Base-by-base conservation (phyloP, 2,888 invertebrate genomes). In the Ormyrus rosae region DNA sequence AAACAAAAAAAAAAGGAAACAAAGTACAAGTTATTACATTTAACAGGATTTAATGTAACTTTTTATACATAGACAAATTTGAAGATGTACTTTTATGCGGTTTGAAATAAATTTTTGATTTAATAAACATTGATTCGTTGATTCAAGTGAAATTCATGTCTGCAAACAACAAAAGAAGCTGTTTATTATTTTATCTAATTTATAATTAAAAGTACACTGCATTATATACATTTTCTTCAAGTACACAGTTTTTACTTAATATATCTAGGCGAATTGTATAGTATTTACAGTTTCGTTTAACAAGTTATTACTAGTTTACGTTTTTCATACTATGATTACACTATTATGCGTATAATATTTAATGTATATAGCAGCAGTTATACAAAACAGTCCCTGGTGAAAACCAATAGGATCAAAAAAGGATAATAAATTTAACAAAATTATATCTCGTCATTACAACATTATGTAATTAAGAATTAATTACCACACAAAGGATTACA, bases 101-200 rank as follows among this genome's bases (percentile, higher is more conserved):
- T 60, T 79, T 82, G 65, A 82, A 83, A 80, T 80, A 81, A 83
- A 81, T 63, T 83, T 83, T 73, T 77, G 74, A 80, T 83, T 80
- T 80, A 80, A 81, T 79, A 82, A 80, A 83, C 79, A 79, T 80
- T 78, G 65, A 77, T 83, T 80, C 81, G 78, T 82, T 82, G 81
- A 78, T 82, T 82, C 65, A 83, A 83, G 81, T 83, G 80, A 81
- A 83, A 83, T 82, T 76, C 80, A 80, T 81, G 53, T 88, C 88
- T 89, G 90, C 90, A 89, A 90, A 90, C 90, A 90, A 90, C 90
- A 89, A 89, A 90, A 90, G 87, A 90, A 90, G 90, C 90, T 88
- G 88, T 88, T 90, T 90, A 89, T 90, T 89, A 87, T 90, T 88
- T 88, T 87, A 88, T 88, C 89, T 90, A 90, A 85, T 87, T 85